Conservation (phyloP, 2,797 vertebrate genomes). For the Selene dorsalis region DNA sequence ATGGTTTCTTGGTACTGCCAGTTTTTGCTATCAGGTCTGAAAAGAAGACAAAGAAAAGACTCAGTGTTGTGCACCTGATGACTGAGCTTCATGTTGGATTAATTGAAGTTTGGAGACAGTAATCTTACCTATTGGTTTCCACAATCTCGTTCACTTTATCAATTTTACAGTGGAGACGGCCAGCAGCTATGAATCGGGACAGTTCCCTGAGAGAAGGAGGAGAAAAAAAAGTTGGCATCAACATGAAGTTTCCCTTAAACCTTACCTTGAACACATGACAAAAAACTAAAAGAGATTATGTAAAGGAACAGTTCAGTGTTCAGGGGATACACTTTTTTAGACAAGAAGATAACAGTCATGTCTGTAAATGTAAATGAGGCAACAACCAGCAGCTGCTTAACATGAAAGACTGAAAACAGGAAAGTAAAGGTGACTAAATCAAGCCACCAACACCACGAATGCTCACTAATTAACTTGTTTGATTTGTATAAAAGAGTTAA, state of each 20-base stretch:
- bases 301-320: not conserved
- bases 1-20: slow-evolving; percentile 99
- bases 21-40: slow-evolving; percentile 98
- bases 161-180: slow-evolving; percentile 98
- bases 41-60: not conserved
- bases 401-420: too few species aligned
- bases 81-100: too few species aligned
- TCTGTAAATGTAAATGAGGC: not conserved
- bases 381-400: too few species aligned
- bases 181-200: slow-evolving; percentile 97
- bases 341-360: too few species aligned
- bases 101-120: not conserved
- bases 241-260: not conserved
- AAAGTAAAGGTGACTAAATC: too few species aligned
- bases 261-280: not conserved
- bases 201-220: slow-evolving; percentile 87
- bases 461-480: not conserved
- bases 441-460: not conserved
- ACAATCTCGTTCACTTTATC: slow-evolving; percentile 99
- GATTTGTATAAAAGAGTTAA: not conserved
- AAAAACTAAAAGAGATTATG: not conserved
- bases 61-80: not conserved
- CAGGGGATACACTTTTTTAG: too few species aligned
- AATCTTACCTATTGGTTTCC: slow-evolving; percentile 96
- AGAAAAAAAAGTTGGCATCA: not conserved